These are phyloP conservation scores for Cydia pomonella DNA, from an alignment of 1,140 invertebrate species.

Conservation along the genomic window DNA sequence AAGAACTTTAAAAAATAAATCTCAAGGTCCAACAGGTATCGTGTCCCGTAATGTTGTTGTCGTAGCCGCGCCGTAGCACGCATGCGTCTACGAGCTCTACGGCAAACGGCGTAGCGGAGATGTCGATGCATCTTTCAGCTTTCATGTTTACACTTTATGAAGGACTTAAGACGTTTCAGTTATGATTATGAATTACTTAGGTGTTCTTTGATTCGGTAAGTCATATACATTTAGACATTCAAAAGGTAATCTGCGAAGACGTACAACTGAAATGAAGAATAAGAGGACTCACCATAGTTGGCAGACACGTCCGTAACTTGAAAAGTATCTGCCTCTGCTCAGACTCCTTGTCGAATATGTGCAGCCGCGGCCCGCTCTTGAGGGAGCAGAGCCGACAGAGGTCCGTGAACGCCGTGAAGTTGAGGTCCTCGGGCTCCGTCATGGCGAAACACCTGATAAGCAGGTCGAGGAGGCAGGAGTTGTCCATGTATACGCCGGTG, in stretches of 20 bases:
- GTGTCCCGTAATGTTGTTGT: constrained; percentile 42
- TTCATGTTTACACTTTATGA: constrained; percentile 47
- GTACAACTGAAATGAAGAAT: constrained; percentile 19
- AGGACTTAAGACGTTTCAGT: constrained; percentile 38
- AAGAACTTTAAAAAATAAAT: constrained; percentile 7
- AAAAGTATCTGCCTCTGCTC: constrained; percentile 86
- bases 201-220: background rate
- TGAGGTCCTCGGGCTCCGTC: constrained; percentile 85
- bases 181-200: background rate
- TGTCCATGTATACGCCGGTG: constrained; percentile 79
- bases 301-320: constrained; percentile 85
- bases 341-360: constrained; percentile 86
- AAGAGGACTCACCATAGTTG: constrained; percentile 82
- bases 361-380: constrained; percentile 83
- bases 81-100: constrained; percentile 67
- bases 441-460: constrained; percentile 82
- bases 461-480: constrained; percentile 81
- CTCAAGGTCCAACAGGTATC: constrained; percentile 56
- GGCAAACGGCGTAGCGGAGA: constrained; percentile 46
- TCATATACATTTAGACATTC: background rate
- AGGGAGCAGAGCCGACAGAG: constrained; percentile 85
- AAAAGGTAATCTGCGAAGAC: background rate
- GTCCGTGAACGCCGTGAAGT: constrained; percentile 84
- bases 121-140: constrained; percentile 41
- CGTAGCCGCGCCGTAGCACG: constrained; percentile 64